A percentile compares a stretch with the other conserved stretches of the same genome.
These are phyloP conservation scores for Petrocephalus schoutedeni DNA, from an alignment of 2,797 vertebrate species.

Conservation along the genomic window DNA sequence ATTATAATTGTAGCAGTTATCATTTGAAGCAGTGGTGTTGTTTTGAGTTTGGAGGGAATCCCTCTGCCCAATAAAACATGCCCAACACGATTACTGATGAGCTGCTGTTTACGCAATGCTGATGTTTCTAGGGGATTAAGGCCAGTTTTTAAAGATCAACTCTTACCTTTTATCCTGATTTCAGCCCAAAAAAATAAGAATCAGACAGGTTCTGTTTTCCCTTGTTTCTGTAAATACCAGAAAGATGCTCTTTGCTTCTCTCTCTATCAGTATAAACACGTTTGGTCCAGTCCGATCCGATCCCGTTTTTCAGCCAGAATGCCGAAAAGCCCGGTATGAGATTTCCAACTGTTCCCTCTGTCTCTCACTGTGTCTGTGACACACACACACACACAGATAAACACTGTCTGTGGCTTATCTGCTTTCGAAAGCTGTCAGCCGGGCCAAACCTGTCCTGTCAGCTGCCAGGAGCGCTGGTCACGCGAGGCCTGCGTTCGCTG, in stretches of 20 bases:
- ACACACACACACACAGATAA: conserved; percentile 29
- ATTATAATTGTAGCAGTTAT: background rate
- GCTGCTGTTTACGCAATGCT: background rate
- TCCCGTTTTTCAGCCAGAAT: background rate
- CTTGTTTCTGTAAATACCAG: too few species aligned
- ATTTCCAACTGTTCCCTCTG: conserved; percentile 4
- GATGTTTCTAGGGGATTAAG: background rate
- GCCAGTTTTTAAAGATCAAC: background rate
- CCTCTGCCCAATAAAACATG: background rate
- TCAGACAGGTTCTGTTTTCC: background rate
- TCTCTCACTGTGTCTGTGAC: conserved; percentile 26
- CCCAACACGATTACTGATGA: background rate
- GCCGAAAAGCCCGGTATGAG: background rate
- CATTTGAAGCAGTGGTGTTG: background rate
- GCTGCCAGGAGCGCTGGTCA: conserved; percentile 27
- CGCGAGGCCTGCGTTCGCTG: background rate
- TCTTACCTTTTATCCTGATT: background rate
- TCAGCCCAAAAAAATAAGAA: background rate
- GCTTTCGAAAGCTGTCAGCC: conserved; percentile 41
- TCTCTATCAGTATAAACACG: background rate
- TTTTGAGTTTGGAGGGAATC: background rate
- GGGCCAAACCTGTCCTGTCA: conserved; percentile 42
- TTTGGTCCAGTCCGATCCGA: background rate
- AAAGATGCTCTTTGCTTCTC: background rate
- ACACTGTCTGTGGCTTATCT: conserved; percentile 29